Evolutionary conservation across 2,888 invertebrate genomes (phyloP).

Genomic region (Liopterus haemorrhoidalis): DNA sequence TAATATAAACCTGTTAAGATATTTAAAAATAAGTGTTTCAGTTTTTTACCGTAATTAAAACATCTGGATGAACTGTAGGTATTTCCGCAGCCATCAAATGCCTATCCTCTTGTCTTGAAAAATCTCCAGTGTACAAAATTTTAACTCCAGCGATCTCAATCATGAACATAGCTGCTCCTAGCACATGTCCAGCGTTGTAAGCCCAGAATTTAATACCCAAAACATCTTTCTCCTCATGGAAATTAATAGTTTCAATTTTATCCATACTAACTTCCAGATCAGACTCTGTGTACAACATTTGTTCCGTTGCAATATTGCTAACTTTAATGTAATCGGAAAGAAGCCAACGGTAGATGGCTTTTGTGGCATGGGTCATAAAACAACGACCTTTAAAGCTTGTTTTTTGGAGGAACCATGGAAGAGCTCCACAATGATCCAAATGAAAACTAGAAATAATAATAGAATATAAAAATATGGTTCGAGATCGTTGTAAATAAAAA

Average conservation of each 20-base stretch:
- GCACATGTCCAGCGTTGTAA: conserved; percentile 97
- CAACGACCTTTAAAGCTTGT: conserved; percentile 96
- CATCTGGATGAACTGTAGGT: conserved; percentile 92
- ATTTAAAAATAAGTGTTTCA: conserved; percentile 15
- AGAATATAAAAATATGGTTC: conserved; percentile 7
- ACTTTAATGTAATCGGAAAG: conserved; percentile 99
- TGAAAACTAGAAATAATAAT: conserved; percentile 70
- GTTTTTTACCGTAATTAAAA: conserved; percentile 77
- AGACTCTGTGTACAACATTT: conserved; percentile 95
- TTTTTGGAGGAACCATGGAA: conserved; percentile 96
- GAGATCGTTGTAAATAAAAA: neutral
- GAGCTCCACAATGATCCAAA: conserved; percentile 94
- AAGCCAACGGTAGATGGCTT: conserved; percentile 98
- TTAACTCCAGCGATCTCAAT: conserved; percentile 99
- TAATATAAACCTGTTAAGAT: conserved; percentile 10
- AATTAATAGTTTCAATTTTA: conserved; percentile 96
- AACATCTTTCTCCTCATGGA: conserved; percentile 96
- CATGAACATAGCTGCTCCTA: conserved; percentile 99
- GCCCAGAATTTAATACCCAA: conserved; percentile 97
- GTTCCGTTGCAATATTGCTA: conserved; percentile 93
- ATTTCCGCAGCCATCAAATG: conserved; percentile 99
- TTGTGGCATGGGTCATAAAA: conserved; percentile 99
- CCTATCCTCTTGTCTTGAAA: conserved; percentile 95
- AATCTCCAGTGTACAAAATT: conserved; percentile 95
- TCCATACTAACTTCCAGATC: conserved; percentile 98